These are phyloP conservation scores for Amyelois transitella DNA, from an alignment of 1,140 invertebrate genomes.

Conservation along the genomic window DNA sequence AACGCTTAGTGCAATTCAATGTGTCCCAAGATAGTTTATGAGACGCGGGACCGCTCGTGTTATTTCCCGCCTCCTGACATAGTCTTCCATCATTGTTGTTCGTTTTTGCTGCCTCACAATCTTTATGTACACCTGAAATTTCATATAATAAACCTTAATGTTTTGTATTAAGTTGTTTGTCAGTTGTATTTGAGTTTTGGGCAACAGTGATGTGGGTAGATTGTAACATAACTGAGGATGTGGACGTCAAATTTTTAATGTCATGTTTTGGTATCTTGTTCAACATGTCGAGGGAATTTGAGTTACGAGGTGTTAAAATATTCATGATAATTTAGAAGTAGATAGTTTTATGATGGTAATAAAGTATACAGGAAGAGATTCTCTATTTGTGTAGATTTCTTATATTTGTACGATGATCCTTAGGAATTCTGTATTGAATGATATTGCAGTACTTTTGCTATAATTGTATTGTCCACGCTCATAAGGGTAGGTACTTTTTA, in stretches of 20 bases:
- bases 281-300: background rate
- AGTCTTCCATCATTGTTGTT: constrained; percentile 5
- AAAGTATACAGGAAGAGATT: background rate
- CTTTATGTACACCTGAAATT: background rate
- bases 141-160: background rate
- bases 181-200: background rate
- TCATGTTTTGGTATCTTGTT: background rate
- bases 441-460: no score
- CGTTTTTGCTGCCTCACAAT: background rate
- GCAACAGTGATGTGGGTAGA: background rate
- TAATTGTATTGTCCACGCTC: no score
- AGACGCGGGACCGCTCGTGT: constrained; percentile 1
- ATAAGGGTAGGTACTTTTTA: no score
- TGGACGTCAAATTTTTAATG: background rate
- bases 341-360: background rate
- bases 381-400: no score
- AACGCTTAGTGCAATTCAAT: background rate
- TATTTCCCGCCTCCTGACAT: constrained; percentile 4
- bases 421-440: no score
- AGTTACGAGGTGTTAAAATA: background rate
- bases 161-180: background rate
- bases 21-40: constrained; percentile 1
- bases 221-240: background rate
- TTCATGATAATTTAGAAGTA: background rate
- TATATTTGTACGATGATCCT: no score